Percentiles rank a stretch among this genome's conserved stretches.
Conservation (phyloP, 1,140 invertebrate genomes). For the Cardiocondyla obscurior region DNA sequence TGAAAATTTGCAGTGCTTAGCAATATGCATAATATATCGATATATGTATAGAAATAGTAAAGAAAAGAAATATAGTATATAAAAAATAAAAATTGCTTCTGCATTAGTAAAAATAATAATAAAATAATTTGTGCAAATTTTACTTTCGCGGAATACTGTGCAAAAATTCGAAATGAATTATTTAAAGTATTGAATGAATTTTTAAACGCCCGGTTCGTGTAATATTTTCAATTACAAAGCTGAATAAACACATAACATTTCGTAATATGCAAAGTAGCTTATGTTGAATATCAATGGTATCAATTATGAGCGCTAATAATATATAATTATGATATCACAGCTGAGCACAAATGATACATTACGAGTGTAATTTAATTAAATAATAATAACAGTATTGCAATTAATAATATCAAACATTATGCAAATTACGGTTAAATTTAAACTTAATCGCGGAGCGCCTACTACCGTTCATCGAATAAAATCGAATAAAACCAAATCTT, state of each 20-base stretch:
- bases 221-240: neutral
- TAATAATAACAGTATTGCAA: neutral
- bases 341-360: neutral
- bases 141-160: neutral
- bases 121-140: no score
- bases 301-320: neutral
- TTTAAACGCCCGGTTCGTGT: neutral
- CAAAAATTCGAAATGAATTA: neutral
- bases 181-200: neutral
- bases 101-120: no score
- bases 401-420: slow-evolving; percentile 17
- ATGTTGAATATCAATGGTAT: neutral
- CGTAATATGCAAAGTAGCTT: neutral
- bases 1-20: neutral
- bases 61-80: no score
- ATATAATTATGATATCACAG: neutral
- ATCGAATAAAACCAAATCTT: neutral
- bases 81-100: no score
- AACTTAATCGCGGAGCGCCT: neutral
- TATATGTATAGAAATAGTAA: no score
- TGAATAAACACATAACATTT: neutral
- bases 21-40: neutral
- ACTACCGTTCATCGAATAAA: neutral
- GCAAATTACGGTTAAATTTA: neutral
- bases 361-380: slow-evolving; percentile 24